Conservation (phyloP, 2,888 invertebrate species). For the Thyatira batis region DNA sequence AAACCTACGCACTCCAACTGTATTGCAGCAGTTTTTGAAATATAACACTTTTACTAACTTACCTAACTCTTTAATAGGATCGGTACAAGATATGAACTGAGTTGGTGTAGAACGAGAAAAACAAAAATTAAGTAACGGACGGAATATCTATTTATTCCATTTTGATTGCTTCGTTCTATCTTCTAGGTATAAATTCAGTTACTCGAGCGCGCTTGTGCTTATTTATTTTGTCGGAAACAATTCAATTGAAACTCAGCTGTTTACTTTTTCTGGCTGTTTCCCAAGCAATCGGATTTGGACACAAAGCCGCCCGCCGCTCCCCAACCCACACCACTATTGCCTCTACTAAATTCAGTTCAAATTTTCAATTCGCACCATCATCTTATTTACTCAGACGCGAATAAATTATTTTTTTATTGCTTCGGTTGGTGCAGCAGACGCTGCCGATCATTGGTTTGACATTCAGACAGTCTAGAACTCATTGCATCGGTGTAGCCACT, state of each 20-base stretch:
- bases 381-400: slow-evolving; percentile 74
- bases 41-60: neutral
- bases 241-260: slow-evolving; percentile 23
- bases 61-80: neutral
- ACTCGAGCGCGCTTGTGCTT: neutral
- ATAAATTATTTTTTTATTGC: slow-evolving; percentile 81
- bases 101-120: neutral
- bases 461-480: slow-evolving; percentile 79
- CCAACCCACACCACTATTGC: slow-evolving; percentile 22
- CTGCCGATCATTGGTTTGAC: slow-evolving; percentile 80
- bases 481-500: slow-evolving; percentile 61
- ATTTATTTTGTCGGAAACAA: slow-evolving; percentile 23
- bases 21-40: neutral
- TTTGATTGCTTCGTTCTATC: neutral
- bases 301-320: slow-evolving; percentile 32
- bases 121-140: neutral
- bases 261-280: slow-evolving; percentile 28
- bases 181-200: neutral
- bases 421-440: slow-evolving; percentile 59
- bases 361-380: slow-evolving; percentile 62
- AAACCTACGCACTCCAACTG: neutral
- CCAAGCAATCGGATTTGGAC: slow-evolving; percentile 34
- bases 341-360: slow-evolving; percentile 12
- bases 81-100: neutral
- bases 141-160: neutral